A percentile compares a stretch with the other conserved stretches of the same genome.
Evolutionary conservation across 2,113 vertebrate genomes (phyloP).

Genomic region (Amia ocellicauda): DNA sequence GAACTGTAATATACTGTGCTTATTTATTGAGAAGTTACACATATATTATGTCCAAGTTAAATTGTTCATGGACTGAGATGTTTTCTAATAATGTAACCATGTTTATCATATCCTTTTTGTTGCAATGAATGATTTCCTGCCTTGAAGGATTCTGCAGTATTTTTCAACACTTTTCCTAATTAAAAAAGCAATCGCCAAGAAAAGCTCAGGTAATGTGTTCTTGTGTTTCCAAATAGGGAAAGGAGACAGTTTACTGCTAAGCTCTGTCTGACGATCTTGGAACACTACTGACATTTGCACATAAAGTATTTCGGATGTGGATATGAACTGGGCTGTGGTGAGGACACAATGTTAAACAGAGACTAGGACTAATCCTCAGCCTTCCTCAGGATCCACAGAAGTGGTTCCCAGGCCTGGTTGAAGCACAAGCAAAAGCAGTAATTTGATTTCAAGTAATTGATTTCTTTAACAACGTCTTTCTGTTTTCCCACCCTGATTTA

Average conservation of each 20-base stretch:
- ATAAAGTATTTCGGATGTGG: background rate
- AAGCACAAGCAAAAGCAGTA: background rate
- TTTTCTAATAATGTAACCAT: slow-evolving; percentile 11
- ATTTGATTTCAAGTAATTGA: background rate
- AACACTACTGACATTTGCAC: background rate
- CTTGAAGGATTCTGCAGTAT: no score
- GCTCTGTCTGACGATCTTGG: background rate
- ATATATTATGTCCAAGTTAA: no score
- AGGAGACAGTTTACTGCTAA: background rate
- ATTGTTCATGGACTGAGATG: no score
- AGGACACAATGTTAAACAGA: background rate
- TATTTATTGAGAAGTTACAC: slow-evolving; percentile 4
- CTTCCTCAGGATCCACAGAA: no score
- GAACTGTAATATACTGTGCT: background rate
- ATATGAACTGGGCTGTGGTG: background rate
- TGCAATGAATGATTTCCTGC: no score
- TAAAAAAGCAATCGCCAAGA: no score
- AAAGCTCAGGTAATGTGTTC: no score
- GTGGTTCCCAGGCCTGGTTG: background rate
- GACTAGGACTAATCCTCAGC: background rate
- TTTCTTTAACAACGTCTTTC: no score
- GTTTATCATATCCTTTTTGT: slow-evolving; percentile 10
- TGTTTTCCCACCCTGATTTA: no score
- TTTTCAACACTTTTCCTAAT: no score
- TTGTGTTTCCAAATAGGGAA: background rate